phyloP scores from a whole-genome alignment of 2,888 invertebrate species.

The Morpho helenor region DNA sequence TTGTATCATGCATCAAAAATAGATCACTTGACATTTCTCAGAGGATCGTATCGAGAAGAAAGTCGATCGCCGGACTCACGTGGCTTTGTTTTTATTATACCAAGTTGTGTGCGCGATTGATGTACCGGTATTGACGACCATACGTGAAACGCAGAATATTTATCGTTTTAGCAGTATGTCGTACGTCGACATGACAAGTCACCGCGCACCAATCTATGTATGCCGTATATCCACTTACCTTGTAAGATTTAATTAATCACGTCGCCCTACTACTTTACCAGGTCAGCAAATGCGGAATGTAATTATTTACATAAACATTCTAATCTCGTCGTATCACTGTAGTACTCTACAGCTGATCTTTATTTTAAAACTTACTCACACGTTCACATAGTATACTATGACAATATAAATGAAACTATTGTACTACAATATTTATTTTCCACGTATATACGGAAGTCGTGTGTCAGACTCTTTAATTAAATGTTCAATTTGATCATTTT shows the following conservation, averaged over 20 bases:
- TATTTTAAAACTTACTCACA: too few relatives aligned
- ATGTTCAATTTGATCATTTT: too few relatives aligned
- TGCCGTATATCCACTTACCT: slow-evolving; percentile 25
- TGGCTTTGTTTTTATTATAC: slow-evolving; percentile 74
- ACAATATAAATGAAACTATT: too few relatives aligned
- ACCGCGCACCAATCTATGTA: slow-evolving; percentile 28
- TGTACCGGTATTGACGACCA: slow-evolving; percentile 55
- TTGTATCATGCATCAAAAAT: slow-evolving; percentile 61
- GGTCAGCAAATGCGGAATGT: slow-evolving; percentile 46
- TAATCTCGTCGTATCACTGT: slow-evolving; percentile 33
- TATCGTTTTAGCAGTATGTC: slow-evolving; percentile 32
- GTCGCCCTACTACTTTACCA: slow-evolving; percentile 32
- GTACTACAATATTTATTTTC: too few relatives aligned
- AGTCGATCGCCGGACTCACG: slow-evolving; percentile 55
- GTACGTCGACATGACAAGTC: slow-evolving; percentile 20
- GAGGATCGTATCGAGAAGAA: slow-evolving; percentile 47
- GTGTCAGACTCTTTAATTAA: too few relatives aligned
- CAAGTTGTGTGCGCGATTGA: slow-evolving; percentile 37
- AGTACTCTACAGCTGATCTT: too few relatives aligned
- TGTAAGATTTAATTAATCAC: slow-evolving; percentile 44
- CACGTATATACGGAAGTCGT: too few relatives aligned
- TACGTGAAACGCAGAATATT: slow-evolving; percentile 38
- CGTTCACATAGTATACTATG: too few relatives aligned
- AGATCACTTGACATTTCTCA: slow-evolving; percentile 57
- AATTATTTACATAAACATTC: slow-evolving; percentile 63